Percentiles rank a stretch among this genome's conserved stretches.
Conservation (phyloP, 1,140 invertebrate species). For the Pollicipes pollicipes region DNA sequence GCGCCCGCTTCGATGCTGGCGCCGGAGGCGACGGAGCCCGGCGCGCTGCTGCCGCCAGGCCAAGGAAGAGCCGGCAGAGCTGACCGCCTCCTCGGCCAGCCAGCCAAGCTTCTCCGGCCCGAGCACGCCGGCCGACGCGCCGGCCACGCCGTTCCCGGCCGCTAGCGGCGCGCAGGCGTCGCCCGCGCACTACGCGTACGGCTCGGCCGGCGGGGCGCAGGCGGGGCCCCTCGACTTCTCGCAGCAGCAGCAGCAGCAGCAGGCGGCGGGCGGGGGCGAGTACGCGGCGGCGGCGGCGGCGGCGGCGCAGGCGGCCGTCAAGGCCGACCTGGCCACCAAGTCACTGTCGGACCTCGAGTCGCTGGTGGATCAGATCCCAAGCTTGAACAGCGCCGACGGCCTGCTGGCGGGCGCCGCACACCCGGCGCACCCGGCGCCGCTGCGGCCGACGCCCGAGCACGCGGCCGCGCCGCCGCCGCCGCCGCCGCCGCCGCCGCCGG, state of each 20-base stretch:
- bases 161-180: neutral
- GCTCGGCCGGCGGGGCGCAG: neutral
- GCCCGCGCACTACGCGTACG: neutral
- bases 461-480: conserved; percentile 15
- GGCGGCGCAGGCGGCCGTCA: conserved; percentile 9
- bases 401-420: conserved; percentile 14
- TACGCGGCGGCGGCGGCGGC: neutral
- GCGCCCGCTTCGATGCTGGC: conserved; percentile 32
- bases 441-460: conserved; percentile 12
- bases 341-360: conserved; percentile 74
- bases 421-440: conserved; percentile 16
- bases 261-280: neutral
- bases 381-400: conserved; percentile 45
- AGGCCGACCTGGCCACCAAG: conserved; percentile 54
- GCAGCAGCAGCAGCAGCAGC: neutral
- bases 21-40: neutral
- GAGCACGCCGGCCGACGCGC: conserved; percentile 17
- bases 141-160: neutral
- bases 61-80: neutral
- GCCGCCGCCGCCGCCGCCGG: conserved; percentile 13
- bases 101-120: conserved; percentile 18
- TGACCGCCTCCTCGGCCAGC: neutral
- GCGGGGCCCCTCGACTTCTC: neutral
- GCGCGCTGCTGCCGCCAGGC: neutral
- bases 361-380: conserved; percentile 75